These are phyloP conservation scores for Takifugu rubripes DNA, from an alignment of 2,797 vertebrate species.

Conservation along the genomic window DNA sequence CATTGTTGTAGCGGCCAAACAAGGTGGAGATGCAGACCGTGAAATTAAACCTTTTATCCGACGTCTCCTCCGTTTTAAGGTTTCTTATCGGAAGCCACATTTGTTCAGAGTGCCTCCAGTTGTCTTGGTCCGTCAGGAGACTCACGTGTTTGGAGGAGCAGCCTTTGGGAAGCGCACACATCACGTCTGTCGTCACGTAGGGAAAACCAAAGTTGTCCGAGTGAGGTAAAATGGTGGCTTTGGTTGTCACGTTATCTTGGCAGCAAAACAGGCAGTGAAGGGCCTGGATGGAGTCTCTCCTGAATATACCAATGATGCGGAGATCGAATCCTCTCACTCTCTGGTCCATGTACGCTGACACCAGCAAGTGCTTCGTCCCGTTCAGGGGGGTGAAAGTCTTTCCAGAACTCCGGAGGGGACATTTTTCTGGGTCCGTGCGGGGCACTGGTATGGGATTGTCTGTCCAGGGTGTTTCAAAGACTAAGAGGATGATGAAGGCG, in stretches of 20 bases:
- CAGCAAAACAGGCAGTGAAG: constrained; percentile 64
- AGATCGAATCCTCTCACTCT: constrained; percentile 24
- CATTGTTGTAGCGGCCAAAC: constrained; percentile 63
- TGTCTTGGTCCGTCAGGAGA: constrained; percentile 11
- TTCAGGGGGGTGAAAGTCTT: constrained; percentile 48
- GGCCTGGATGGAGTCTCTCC: constrained; percentile 29
- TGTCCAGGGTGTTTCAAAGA: not conserved
- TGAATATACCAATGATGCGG: constrained; percentile 63
- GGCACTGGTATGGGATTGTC: not conserved
- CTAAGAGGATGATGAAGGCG: not conserved
- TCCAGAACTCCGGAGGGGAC: not conserved
- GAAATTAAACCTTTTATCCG: constrained; percentile 38
- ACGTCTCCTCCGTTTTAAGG: not conserved
- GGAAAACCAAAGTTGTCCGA: constrained; percentile 55
- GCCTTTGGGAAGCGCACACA: constrained; percentile 54
- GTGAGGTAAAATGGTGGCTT: constrained; percentile 29
- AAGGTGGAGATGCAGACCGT: constrained; percentile 67
- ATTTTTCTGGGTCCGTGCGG: rapidly evolving
- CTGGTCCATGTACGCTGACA: constrained; percentile 60
- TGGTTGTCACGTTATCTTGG: not conserved
- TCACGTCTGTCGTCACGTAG: constrained; percentile 54
- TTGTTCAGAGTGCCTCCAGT: rapidly evolving
- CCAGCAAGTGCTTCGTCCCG: constrained; percentile 51
- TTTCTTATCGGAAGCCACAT: constrained; percentile 54
- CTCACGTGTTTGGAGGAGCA: constrained; percentile 33